A percentile compares a stretch with the other conserved stretches of the same genome.
These are phyloP conservation scores for Salarias fasciatus DNA, from an alignment of 2,797 vertebrate species.

Conservation along the genomic window DNA sequence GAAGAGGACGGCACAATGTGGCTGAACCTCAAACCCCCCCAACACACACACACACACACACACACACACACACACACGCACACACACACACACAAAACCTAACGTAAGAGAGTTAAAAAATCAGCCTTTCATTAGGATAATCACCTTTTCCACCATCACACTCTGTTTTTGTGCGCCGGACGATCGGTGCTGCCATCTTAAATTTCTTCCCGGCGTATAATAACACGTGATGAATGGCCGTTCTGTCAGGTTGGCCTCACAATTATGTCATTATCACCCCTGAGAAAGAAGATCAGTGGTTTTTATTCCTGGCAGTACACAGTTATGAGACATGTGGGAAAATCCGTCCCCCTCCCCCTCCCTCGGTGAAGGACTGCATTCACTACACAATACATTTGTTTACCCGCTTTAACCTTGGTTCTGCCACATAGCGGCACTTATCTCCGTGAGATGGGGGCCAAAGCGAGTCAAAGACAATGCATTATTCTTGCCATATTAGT, in stretches of 20 bases:
- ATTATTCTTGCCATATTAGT: constrained; percentile 51
- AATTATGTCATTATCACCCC: constrained; percentile 77
- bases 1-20: constrained; percentile 56
- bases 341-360: background rate
- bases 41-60: too few species aligned
- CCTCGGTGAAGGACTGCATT: constrained; percentile 18
- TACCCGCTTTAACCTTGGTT: constrained; percentile 61
- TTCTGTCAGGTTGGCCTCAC: constrained; percentile 65
- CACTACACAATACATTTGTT: constrained; percentile 51
- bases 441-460: constrained; percentile 25
- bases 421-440: constrained; percentile 10
- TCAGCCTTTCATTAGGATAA: constrained; percentile 74
- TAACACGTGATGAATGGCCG: constrained; percentile 62
- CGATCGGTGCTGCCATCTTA: constrained; percentile 54
- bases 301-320: constrained; percentile 19
- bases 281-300: constrained; percentile 51
- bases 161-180: constrained; percentile 57
- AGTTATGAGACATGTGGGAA: constrained; percentile 43
- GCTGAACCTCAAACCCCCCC: constrained; percentile 59
- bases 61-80: too few species aligned
- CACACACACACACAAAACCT: too few species aligned
- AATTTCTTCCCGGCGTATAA: constrained; percentile 60
- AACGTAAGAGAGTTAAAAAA: constrained; percentile 48
- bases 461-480: constrained; percentile 29
- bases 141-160: constrained; percentile 62